A percentile compares a stretch with the other conserved stretches of the same genome.
Conservation (phyloP, 1,140 invertebrate species). For the Limonius californicus region DNA sequence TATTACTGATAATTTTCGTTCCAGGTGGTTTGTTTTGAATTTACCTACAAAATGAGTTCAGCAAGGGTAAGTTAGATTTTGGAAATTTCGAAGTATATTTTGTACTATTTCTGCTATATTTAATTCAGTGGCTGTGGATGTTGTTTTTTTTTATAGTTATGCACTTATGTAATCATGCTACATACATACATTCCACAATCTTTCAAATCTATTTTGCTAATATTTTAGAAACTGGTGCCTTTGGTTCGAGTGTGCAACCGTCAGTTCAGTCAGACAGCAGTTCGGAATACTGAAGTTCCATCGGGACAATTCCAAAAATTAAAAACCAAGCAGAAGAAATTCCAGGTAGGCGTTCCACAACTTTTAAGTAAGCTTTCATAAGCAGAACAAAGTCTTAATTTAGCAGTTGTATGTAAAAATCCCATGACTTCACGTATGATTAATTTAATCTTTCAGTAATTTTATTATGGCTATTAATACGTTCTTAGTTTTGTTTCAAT, state of each 20-base stretch:
- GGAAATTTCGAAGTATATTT: background rate
- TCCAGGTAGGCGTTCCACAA: background rate
- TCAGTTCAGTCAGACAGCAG: background rate
- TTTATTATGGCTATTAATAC: too few relatives aligned
- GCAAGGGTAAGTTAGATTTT: background rate
- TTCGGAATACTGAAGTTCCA: background rate
- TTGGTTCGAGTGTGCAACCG: background rate
- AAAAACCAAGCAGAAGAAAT: background rate
- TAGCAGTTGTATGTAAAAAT: too few relatives aligned
- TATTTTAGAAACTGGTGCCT: background rate
- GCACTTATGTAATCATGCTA: too few relatives aligned
- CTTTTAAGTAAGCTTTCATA: background rate
- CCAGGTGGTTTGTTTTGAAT: too few relatives aligned
- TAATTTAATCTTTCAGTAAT: too few relatives aligned
- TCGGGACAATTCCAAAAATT: background rate
- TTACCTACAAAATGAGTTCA: conserved; percentile 3
- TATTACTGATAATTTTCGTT: too few relatives aligned
- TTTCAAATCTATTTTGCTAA: too few relatives aligned
- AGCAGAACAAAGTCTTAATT: too few relatives aligned
- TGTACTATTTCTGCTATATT: background rate
- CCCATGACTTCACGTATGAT: too few relatives aligned
- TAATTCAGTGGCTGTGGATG: background rate
- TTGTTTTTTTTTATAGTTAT: too few relatives aligned
- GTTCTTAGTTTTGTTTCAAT: too few relatives aligned
- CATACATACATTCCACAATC: too few relatives aligned